Evolutionary conservation across 1,140 invertebrate genomes (phyloP).

Genomic region (Leptonema lineaticorne): DNA sequence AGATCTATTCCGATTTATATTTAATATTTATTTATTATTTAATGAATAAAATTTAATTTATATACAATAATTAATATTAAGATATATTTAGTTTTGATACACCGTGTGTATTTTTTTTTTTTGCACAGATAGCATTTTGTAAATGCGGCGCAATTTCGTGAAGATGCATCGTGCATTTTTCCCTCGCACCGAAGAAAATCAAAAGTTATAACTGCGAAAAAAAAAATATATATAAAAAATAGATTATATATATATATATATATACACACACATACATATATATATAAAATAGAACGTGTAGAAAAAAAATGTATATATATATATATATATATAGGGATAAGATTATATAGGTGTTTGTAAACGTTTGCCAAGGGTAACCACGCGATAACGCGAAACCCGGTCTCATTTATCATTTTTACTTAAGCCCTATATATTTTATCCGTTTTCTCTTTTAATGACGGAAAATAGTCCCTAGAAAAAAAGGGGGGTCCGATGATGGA

Average conservation of each 20-base stretch:
- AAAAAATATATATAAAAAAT: too few species aligned
- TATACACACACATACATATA: too few species aligned
- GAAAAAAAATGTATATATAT: too few species aligned
- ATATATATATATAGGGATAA: too few species aligned
- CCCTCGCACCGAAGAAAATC: constrained; percentile 3
- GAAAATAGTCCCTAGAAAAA: neutral
- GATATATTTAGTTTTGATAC: neutral
- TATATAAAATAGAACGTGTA: too few species aligned
- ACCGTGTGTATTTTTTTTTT: neutral
- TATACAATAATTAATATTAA: too few species aligned
- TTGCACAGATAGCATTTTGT: neutral
- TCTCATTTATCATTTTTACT: constrained; percentile 39
- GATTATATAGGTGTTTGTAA: neutral
- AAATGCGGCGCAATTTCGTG: constrained; percentile 23
- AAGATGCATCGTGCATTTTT: neutral
- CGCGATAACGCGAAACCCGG: constrained; percentile 30
- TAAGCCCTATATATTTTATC: constrained; percentile 33
- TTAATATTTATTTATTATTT: too few species aligned
- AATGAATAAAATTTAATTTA: too few species aligned
- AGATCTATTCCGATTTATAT: too few species aligned
- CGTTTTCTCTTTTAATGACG: constrained; percentile 10
- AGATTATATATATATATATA: too few species aligned
- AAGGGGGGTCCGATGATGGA: neutral
- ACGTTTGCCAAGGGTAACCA: neutral
- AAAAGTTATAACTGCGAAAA: constrained; percentile 26